These are phyloP conservation scores for Siderastrea radians DNA, from an alignment of 92 coral and sea anemone genomes.

Conservation along the genomic window DNA sequence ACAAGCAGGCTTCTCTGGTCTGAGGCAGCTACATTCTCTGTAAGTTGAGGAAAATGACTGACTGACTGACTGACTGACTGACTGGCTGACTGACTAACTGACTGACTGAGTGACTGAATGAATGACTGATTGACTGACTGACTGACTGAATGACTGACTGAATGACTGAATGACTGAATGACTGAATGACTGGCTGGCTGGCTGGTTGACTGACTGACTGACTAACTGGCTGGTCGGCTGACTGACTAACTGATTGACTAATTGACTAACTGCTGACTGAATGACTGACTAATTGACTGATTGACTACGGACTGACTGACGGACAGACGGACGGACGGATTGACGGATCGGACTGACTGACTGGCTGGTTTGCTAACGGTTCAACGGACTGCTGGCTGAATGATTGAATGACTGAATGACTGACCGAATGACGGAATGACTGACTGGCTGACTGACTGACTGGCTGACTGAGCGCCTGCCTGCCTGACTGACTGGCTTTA, in stretches of 20 bases:
- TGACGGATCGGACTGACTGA: no score
- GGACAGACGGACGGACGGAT: no score
- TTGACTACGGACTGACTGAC: not conserved
- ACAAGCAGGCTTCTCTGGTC: not conserved
- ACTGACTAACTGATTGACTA: not conserved
- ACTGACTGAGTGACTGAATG: not conserved
- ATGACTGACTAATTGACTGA: not conserved
- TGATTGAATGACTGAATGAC: not conserved
- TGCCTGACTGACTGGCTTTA: not conserved
- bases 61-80: not conserved
- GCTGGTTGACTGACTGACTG: not conserved
- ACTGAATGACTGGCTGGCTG: not conserved
- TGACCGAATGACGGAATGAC: not conserved
- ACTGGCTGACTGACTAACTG: not conserved
- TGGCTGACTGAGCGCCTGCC: not conserved
- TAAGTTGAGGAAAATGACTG: not conserved
- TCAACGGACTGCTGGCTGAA: no score
- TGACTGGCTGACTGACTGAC: not conserved
- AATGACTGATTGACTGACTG: not conserved
- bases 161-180: not conserved
- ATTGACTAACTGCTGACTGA: not conserved
- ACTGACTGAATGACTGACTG: no score
- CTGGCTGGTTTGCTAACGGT: not conserved
- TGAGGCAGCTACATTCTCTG: not conserved
- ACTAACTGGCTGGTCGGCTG: not conserved